These are phyloP conservation scores for Megamerina dolium DNA, from an alignment of 2,888 invertebrate species.

Conservation along the genomic window DNA sequence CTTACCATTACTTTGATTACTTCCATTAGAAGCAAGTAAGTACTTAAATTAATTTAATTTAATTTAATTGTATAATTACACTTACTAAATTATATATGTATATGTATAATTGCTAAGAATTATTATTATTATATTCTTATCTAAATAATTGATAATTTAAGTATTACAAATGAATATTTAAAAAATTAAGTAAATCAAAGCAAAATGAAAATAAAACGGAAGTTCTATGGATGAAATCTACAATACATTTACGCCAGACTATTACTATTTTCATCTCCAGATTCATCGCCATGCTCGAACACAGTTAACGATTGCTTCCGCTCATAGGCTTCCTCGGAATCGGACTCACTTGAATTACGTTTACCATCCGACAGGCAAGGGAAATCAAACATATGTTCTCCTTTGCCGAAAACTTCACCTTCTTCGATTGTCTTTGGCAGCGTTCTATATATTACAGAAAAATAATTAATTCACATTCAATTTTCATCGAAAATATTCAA, in stretches of 20 bases:
- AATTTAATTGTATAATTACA: too few species aligned
- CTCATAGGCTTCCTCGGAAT: conserved; percentile 34
- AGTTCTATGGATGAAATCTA: not conserved
- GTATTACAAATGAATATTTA: too few species aligned
- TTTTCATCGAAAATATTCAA: conserved; percentile 19
- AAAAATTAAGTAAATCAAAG: too few species aligned
- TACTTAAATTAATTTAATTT: too few species aligned
- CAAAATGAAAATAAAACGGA: too few species aligned
- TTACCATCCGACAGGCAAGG: conserved; percentile 38
- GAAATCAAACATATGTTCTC: conserved; percentile 54
- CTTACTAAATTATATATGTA: too few species aligned
- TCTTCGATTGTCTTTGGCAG: conserved; percentile 57
- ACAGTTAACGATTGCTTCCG: conserved; percentile 38
- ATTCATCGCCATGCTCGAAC: conserved; percentile 21
- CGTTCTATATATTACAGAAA: conserved; percentile 33
- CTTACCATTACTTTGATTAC: too few species aligned
- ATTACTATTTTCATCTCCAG: conserved; percentile 29
- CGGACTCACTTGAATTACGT: conserved; percentile 29
- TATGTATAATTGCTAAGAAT: too few species aligned
- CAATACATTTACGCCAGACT: conserved; percentile 21
- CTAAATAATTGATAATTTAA: too few species aligned
- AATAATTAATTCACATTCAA: not conserved
- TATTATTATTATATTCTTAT: too few species aligned
- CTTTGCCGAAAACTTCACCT: conserved; percentile 56
- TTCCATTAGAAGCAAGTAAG: too few species aligned